Conservation (phyloP, 2,888 invertebrate species). For the Lasioglossum villosulum region DNA sequence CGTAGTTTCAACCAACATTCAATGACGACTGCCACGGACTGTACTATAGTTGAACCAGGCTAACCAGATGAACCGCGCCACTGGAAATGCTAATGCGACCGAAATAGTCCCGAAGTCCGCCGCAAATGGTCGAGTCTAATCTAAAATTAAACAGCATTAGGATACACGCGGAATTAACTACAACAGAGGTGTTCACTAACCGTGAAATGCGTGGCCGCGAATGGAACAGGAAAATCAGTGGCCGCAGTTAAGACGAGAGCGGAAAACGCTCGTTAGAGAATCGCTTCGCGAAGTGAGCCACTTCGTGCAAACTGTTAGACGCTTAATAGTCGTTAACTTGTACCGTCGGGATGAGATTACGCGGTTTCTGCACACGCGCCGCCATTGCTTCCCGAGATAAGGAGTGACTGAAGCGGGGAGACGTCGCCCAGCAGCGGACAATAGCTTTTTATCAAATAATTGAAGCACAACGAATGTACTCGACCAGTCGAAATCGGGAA, state of each 20-base stretch:
- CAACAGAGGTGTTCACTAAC: not conserved
- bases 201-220: not conserved
- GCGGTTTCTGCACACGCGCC: not conserved
- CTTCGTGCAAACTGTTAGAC: not conserved
- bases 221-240: not conserved
- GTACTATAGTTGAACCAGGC: too few relatives aligned
- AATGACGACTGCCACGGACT: too few relatives aligned
- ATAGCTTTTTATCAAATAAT: too few relatives aligned
- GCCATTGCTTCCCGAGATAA: not conserved
- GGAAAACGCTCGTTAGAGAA: conserved; percentile 1
- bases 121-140: not conserved
- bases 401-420: not conserved
- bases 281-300: not conserved
- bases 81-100: not conserved
- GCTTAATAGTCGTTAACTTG: not conserved
- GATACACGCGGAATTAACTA: not conserved
- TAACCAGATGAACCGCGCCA: not conserved
- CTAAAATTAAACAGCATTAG: not conserved
- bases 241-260: not conserved
- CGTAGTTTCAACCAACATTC: too few relatives aligned
- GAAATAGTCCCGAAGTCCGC: not conserved
- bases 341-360: not conserved
- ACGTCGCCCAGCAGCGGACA: too few relatives aligned
- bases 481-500: too few relatives aligned
- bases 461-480: too few relatives aligned